Percentiles rank a stretch among this genome's conserved stretches.
These are phyloP conservation scores for Istiophorus platypterus DNA, from an alignment of 2,113 vertebrate species.

Conservation along the genomic window DNA sequence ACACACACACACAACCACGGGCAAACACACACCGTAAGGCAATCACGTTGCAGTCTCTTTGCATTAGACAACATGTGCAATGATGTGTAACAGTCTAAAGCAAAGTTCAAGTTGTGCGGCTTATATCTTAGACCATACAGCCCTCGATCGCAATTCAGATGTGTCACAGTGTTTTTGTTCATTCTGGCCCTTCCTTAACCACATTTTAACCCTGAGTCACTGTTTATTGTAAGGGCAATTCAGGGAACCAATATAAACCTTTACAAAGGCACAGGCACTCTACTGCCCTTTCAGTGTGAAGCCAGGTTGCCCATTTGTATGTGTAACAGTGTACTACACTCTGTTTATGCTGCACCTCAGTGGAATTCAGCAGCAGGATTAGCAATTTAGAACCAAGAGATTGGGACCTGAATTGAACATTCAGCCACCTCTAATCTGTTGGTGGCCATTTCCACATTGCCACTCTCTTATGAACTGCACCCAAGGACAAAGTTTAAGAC, in stretches of 20 bases:
- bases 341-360: slow-evolving; percentile 29
- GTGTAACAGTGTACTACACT: slow-evolving; percentile 10
- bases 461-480: background rate
- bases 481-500: too few relatives aligned
- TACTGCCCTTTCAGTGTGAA: slow-evolving; percentile 1
- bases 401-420: slow-evolving; percentile 25
- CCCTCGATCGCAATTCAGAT: slow-evolving; percentile 15
- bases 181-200: background rate
- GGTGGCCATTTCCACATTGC: background rate
- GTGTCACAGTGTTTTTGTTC: slow-evolving; percentile 18
- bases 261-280: slow-evolving; percentile 2
- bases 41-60: slow-evolving; percentile 36
- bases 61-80: slow-evolving; percentile 22
- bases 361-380: slow-evolving; percentile 34
- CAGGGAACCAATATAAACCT: slow-evolving; percentile 34
- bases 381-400: slow-evolving; percentile 44
- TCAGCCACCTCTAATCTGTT: background rate
- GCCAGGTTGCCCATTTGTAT: slow-evolving; percentile 42
- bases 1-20: slow-evolving; percentile 12
- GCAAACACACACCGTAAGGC: slow-evolving; percentile 27
- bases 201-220: slow-evolving; percentile 1
- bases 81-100: slow-evolving; percentile 8
- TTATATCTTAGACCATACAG: background rate
- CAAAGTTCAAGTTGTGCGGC: background rate
- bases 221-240: slow-evolving; percentile 23